These are phyloP conservation scores for Pogonognathellus flavescens DNA, from an alignment of 1,140 invertebrate species.

Conservation along the genomic window DNA sequence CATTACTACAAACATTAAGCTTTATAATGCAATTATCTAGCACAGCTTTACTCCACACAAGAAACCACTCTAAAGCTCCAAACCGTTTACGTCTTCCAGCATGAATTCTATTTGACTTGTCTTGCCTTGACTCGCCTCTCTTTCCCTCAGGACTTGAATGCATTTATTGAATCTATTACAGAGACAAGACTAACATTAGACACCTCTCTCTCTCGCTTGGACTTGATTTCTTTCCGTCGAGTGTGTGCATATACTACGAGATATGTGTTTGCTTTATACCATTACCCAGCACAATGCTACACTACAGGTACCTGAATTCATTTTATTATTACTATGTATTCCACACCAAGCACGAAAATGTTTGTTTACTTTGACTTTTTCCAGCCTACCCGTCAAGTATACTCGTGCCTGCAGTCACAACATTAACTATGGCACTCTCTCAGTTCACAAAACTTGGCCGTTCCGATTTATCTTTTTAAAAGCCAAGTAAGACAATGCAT, in stretches of 20 bases:
- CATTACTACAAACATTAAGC: constrained; percentile 41
- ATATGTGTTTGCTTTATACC: not conserved
- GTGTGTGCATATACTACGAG: not conserved
- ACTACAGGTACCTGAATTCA: constrained; percentile 16
- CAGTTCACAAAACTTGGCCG: not conserved
- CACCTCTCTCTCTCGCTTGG: not conserved
- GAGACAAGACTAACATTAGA: constrained; percentile 29
- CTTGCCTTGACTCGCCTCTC: constrained; percentile 2
- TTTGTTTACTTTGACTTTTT: constrained; percentile 41
- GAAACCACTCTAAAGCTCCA: constrained; percentile 38
- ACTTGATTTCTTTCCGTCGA: not conserved
- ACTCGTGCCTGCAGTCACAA: constrained; percentile 36
- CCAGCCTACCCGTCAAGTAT: not conserved
- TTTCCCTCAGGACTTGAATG: constrained; percentile 12
- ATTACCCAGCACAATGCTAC: constrained; percentile 4
- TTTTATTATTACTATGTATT: not conserved
- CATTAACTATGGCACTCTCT: constrained; percentile 8
- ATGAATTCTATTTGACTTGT: constrained; percentile 39
- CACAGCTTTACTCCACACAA: constrained; percentile 47
- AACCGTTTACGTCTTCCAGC: constrained; percentile 47
- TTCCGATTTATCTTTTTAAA: not conserved
- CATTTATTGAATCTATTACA: constrained; percentile 27
- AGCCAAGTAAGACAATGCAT: constrained; percentile 13
- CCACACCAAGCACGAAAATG: constrained; percentile 17
- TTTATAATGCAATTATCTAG: constrained; percentile 46